Evolutionary conservation across 2,797 vertebrate species (phyloP).

Genomic region (Mormyrops boulengeri): DNA sequence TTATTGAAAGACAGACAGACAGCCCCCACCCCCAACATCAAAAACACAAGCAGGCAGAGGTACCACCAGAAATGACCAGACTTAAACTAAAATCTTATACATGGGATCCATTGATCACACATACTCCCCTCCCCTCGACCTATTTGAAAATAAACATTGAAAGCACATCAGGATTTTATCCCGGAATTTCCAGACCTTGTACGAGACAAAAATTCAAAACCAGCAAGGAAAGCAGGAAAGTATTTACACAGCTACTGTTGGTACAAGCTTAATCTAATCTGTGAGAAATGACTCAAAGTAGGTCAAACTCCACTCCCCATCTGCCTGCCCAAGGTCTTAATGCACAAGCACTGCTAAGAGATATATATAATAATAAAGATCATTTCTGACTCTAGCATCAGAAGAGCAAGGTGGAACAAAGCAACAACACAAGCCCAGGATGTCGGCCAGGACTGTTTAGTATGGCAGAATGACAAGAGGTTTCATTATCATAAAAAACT

Average conservation of each 20-base stretch:
- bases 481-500: background rate
- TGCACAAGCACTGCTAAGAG: slow-evolving; percentile 63
- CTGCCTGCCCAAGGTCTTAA: slow-evolving; percentile 64
- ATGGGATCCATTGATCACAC: background rate
- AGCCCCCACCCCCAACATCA: background rate
- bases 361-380: slow-evolving; percentile 15
- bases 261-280: slow-evolving; percentile 57
- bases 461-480: background rate
- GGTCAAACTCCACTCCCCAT: slow-evolving; percentile 68
- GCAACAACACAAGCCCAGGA: background rate
- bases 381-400: background rate
- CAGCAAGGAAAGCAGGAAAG: background rate
- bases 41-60: background rate
- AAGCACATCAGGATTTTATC: background rate
- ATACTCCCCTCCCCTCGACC: background rate
- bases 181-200: background rate
- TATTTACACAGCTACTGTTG: background rate
- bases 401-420: background rate
- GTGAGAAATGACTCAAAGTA: slow-evolving; percentile 70
- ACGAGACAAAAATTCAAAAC: background rate
- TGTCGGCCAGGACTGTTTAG: background rate
- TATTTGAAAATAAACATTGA: background rate
- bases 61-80: background rate
- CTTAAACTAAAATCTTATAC: background rate
- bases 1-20: background rate